Evolutionary conservation across 2,113 vertebrate species (phyloP).

Genomic region (Lamprotornis superbus): DNA sequence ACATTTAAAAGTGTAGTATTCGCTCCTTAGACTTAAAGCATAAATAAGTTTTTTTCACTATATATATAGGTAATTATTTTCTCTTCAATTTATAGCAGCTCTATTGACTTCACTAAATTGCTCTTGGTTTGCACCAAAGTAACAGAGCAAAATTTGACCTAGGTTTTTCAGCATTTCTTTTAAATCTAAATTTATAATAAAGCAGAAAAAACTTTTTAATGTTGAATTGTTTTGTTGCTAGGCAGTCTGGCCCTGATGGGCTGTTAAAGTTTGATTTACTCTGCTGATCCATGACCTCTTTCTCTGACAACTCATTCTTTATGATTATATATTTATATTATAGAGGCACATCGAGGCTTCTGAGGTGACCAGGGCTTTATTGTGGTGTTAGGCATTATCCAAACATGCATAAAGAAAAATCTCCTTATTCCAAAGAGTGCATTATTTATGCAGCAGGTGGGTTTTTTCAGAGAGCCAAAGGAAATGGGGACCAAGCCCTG

Average conservation of each 20-base stretch:
- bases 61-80: neutral
- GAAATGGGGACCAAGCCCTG: neutral
- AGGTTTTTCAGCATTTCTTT: conserved; percentile 14
- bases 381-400: neutral
- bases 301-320: conserved; percentile 35
- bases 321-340: conserved; percentile 38
- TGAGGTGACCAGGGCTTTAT: conserved; percentile 9
- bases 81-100: neutral
- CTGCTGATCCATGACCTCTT: conserved; percentile 37
- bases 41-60: neutral
- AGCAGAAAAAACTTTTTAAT: conserved; percentile 13
- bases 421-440: neutral
- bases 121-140: neutral
- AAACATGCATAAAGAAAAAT: conserved; percentile 2
- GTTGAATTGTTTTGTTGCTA: conserved; percentile 51
- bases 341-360: neutral
- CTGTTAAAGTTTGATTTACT: conserved; percentile 54
- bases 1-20: neutral
- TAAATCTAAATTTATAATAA: conserved; percentile 45
- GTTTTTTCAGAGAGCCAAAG: neutral
- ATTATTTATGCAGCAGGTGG: neutral
- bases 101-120: conserved; percentile 8
- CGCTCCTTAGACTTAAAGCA: neutral
- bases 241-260: conserved; percentile 6
- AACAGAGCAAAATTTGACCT: conserved; percentile 20